phyloP scores from a whole-genome alignment of 2,888 invertebrate genomes.

The Aproaerema taeniolella region DNA sequence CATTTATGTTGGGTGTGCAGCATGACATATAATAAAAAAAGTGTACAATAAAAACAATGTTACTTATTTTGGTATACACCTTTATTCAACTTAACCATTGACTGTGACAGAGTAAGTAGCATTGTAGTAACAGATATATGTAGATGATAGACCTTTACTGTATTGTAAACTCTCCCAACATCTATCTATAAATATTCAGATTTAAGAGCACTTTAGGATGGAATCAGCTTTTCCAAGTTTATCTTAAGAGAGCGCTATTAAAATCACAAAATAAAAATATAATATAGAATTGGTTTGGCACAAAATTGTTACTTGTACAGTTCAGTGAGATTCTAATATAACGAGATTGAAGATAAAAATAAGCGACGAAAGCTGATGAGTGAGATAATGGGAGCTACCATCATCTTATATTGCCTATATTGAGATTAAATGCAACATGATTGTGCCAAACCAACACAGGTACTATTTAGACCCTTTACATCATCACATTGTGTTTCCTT shows the following conservation, averaged over 20 bases:
- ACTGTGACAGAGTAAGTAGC: constrained; percentile 55
- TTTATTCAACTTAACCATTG: constrained; percentile 56
- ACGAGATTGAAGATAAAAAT: constrained; percentile 7
- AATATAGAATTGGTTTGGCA: constrained; percentile 46
- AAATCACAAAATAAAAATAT: constrained; percentile 43
- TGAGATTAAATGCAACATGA: constrained; percentile 37
- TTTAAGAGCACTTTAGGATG: constrained; percentile 76
- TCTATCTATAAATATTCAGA: constrained; percentile 60
- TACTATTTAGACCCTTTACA: constrained; percentile 65
- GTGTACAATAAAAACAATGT: constrained; percentile 39
- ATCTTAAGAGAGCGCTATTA: constrained; percentile 47
- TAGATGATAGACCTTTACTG: constrained; percentile 34
- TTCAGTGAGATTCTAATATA: constrained; percentile 9
- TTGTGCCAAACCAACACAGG: constrained; percentile 59
- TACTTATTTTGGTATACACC: constrained; percentile 29
- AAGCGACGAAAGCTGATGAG: background rate
- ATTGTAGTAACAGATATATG: too few relatives aligned
- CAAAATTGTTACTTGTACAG: constrained; percentile 27
- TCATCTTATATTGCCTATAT: background rate
- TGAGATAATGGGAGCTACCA: too few relatives aligned
- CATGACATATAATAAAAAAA: too few relatives aligned
- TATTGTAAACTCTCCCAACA: constrained; percentile 42
- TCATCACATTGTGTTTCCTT: constrained; percentile 71
- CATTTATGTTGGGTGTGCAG: too few relatives aligned
- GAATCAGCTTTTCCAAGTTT: constrained; percentile 66